Conservation (phyloP, 2,113 vertebrate species). For the Stegostoma tigrinum region DNA sequence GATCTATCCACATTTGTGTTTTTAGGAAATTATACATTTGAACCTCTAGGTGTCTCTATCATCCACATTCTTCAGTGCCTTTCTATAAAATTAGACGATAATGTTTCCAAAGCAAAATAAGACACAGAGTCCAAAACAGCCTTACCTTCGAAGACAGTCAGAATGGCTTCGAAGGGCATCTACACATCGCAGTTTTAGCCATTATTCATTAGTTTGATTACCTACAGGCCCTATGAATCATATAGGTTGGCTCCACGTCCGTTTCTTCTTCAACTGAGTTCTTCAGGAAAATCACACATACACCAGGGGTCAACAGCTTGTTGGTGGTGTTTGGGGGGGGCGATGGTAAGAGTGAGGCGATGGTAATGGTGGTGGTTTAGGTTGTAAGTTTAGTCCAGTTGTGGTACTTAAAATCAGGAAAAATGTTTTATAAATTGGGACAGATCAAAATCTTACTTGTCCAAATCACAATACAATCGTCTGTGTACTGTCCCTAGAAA, state of each 20-base stretch:
- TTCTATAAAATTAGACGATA: background rate
- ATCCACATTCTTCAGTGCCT: background rate
- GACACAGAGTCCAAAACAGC: background rate
- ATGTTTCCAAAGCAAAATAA: background rate
- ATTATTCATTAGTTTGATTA: background rate
- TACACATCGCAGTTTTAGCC: background rate
- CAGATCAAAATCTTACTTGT: background rate
- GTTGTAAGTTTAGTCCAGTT: background rate
- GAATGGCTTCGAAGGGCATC: background rate
- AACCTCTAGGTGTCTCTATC: constrained; percentile 15
- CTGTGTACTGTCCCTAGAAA: background rate
- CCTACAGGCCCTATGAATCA: background rate
- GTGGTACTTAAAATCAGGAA: background rate
- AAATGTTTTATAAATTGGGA: background rate
- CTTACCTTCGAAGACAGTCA: background rate
- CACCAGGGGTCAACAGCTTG: too few species aligned
- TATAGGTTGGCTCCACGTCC: too few species aligned
- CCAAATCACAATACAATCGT: background rate
- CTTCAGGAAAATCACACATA: background rate
- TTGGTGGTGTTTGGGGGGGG: too few species aligned
- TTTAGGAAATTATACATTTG: background rate
- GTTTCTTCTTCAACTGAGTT: background rate
- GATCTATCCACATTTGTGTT: too few species aligned
- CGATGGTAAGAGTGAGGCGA: too few species aligned
- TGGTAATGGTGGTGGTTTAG: too few species aligned